Conservation (phyloP, 2,113 vertebrate species). For the Tichodroma muraria region DNA sequence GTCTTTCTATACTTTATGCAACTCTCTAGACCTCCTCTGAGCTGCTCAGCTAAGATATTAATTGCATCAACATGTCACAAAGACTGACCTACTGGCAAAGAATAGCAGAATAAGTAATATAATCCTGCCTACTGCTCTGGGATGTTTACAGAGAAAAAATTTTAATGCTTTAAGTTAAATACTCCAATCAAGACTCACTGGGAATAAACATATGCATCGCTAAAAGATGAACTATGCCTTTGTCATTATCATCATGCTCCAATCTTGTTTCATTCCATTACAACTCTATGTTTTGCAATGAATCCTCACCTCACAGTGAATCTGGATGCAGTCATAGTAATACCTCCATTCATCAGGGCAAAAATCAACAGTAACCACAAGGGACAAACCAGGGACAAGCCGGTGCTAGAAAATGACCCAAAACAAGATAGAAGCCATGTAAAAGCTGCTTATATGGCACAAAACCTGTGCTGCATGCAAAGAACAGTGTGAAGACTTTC, state of each 20-base stretch:
- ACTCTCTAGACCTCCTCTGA: neutral
- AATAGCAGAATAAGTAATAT: neutral
- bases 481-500: neutral
- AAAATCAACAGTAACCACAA: slow-evolving; percentile 77
- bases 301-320: slow-evolving; percentile 84
- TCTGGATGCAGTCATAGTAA: slow-evolving; percentile 87
- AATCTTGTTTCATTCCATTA: neutral
- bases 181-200: neutral
- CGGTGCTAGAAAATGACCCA: slow-evolving; percentile 69
- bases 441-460: neutral
- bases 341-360: slow-evolving; percentile 89
- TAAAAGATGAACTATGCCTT: neutral
- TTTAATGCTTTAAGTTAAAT: neutral
- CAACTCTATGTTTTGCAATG: neutral
- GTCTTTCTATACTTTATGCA: neutral
- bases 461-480: neutral
- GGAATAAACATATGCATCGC: neutral
- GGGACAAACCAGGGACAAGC: slow-evolving; percentile 86
- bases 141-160: neutral
- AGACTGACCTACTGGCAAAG: neutral
- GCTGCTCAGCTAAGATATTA: neutral
- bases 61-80: neutral
- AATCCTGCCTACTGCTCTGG: neutral
- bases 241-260: neutral
- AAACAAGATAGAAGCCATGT: neutral